Evolutionary conservation across 1,140 invertebrate species (phyloP).

Genomic region (Habropoda laboriosa): DNA sequence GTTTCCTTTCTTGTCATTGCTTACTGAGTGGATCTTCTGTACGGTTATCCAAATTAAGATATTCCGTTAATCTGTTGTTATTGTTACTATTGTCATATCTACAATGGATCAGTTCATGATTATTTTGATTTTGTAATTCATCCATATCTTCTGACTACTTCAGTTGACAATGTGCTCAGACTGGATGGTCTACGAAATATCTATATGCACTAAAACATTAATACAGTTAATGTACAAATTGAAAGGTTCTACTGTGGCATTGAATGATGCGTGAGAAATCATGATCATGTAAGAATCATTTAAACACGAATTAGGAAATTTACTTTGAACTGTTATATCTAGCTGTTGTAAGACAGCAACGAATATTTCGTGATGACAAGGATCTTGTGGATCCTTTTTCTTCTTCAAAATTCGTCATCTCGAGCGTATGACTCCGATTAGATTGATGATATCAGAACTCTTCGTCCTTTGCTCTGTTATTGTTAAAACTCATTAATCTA

Average conservation of each 20-base stretch:
- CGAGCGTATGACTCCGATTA: conserved; percentile 34
- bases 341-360: conserved; percentile 46
- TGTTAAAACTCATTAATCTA: conserved; percentile 44
- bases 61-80: conserved; percentile 21
- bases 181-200: conserved; percentile 20
- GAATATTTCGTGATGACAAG: conserved; percentile 46
- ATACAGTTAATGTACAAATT: conserved; percentile 2
- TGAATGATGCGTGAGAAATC: conserved; percentile 19
- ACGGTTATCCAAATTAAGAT: conserved; percentile 28
- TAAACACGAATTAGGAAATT: conserved; percentile 44
- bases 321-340: conserved; percentile 50
- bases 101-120: background rate
- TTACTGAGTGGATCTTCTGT: conserved; percentile 38
- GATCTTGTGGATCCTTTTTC: conserved; percentile 39
- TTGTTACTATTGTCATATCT: conserved; percentile 17
- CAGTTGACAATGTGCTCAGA: conserved; percentile 8
- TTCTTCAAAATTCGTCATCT: conserved; percentile 40
- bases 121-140: conserved; percentile 17
- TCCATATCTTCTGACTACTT: conserved; percentile 20
- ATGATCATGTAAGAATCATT: conserved; percentile 28
- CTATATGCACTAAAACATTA: conserved; percentile 33
- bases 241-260: background rate
- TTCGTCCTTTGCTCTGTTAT: conserved; percentile 43
- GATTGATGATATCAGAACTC: conserved; percentile 35
- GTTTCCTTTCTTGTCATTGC: background rate